These are phyloP conservation scores for Loris lydekkerianus DNA, from an alignment of 2,797 vertebrate genomes.

Conservation along the genomic window DNA sequence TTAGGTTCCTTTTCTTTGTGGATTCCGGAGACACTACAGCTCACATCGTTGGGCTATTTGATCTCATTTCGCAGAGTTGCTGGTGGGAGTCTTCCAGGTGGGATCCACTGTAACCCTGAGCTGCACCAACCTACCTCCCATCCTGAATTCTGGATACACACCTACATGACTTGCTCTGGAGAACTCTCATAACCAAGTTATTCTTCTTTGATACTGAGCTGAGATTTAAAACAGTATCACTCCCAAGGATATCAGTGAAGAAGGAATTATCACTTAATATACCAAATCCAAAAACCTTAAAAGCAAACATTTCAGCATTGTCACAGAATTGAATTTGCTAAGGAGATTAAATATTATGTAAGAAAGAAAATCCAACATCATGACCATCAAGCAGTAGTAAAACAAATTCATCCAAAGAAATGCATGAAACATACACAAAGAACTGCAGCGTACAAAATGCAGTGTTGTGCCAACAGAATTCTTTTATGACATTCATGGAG, in stretches of 20 bases:
- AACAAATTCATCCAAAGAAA: conserved; percentile 44
- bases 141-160: background rate
- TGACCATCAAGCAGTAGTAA: conserved; percentile 36
- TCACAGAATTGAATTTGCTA: conserved; percentile 60
- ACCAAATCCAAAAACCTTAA: conserved; percentile 60
- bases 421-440: background rate
- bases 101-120: background rate
- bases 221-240: conserved; percentile 24
- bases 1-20: background rate
- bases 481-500: background rate
- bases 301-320: conserved; percentile 68
- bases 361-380: background rate
- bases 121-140: background rate
- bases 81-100: background rate
- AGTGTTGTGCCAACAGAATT: conserved; percentile 53
- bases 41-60: background rate
- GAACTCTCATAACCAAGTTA: background rate
- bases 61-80: background rate
- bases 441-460: background rate
- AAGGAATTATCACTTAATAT: conserved; percentile 19
- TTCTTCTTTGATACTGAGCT: background rate
- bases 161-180: background rate
- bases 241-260: background rate
- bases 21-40: background rate
- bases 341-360: conserved; percentile 64